phyloP scores from a whole-genome alignment of 2,113 vertebrate genomes.

The Lontra canadensis region DNA sequence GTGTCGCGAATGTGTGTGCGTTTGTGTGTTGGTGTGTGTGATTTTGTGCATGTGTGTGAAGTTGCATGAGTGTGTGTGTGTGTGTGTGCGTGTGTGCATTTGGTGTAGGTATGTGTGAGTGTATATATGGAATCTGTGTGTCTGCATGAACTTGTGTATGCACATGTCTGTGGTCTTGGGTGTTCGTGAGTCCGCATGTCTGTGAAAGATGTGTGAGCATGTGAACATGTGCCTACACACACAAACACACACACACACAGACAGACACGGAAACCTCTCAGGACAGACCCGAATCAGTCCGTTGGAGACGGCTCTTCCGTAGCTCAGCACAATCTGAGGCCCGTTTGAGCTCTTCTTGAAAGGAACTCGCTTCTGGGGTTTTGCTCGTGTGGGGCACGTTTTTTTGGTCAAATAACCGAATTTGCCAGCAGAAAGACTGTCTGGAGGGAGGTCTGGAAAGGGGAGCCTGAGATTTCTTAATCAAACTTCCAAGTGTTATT shows the following conservation, averaged over 20 bases:
- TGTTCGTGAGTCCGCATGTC: neutral
- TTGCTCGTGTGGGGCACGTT: neutral
- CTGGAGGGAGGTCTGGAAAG: conserved; percentile 48
- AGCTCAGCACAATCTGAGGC: neutral
- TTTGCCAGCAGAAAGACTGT: conserved; percentile 66
- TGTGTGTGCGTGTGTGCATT: rapidly evolving
- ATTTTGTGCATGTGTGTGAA: no score
- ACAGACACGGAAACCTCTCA: neutral
- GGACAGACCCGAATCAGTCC: neutral
- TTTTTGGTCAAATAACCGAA: conserved; percentile 46
- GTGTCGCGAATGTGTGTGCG: neutral
- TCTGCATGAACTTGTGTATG: neutral
- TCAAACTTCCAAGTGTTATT: conserved; percentile 84
- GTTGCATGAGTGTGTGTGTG: neutral
- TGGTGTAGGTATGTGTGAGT: neutral
- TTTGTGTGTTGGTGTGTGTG: neutral
- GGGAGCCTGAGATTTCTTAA: conserved; percentile 78
- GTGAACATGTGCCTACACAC: neutral
- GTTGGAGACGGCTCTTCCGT: rapidly evolving
- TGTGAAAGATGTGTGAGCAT: neutral
- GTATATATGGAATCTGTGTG: neutral
- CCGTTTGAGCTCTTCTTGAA: neutral
- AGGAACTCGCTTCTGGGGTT: neutral
- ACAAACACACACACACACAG: no score
- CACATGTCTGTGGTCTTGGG: no score